Evolutionary conservation across 2,888 invertebrate genomes (phyloP), one percentile per base, ranked within the genome.

Genomic region (Chydorus sphaericus): DNA sequence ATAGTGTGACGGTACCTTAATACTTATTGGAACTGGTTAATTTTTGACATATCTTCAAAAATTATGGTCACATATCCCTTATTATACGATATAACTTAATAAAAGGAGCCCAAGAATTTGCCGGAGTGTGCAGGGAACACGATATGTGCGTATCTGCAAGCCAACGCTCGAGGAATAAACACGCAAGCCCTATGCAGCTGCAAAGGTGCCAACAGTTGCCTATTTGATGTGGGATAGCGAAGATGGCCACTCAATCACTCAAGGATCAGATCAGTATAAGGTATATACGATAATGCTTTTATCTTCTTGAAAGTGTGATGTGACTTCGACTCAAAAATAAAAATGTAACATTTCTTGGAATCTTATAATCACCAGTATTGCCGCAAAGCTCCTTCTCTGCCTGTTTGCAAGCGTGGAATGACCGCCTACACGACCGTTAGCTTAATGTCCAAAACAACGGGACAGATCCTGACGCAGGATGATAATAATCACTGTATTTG

Each of bases 181-280:
- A 55, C 58, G 11, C 63, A 65, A 56, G 60, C 59, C 6, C 48
- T 65, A 6, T 67, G 67, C 56, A 56, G 60, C 48, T 67, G 67
- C 55, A 51, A 44, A 23, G 59, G 59, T 14, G 55, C 58, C 3
- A 31, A 54, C 8, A 39, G 56, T 2, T 67, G 67, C 53, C 63
- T 65, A 3, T 58, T n/a, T 62, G 59, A 57, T 38, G 7, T 67
- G 67, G 67, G 65, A 66, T 58, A 54, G 61, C 5, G 57, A 60
- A 36, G 66, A 66, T 52, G 66, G 65, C 3, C 62, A 61, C 44
- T 65, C 65, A 8, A 60, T 66, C 18, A 62, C 62, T 2, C 66
- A 66, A 59, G 66, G 66, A 26, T 66, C 66, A 31, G 66, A 66
- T 59, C 66, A 67, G 59, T 67, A 67, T 58, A 66, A 66, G 64